These are phyloP conservation scores for Tetanocera ferruginea DNA, from an alignment of 2,888 invertebrate genomes.

Conservation along the genomic window DNA sequence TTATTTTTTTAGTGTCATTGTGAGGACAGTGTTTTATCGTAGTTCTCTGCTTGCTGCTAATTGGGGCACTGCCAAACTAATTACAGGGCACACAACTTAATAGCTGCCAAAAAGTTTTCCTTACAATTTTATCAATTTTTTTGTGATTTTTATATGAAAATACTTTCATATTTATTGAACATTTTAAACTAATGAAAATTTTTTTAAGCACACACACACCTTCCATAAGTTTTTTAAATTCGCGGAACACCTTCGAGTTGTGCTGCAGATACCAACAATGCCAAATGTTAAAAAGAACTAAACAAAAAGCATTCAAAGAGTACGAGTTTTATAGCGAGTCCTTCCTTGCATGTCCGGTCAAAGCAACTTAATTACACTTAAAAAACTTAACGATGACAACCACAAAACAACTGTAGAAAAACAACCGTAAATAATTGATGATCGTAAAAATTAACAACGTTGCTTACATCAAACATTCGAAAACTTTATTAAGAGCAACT, in stretches of 20 bases:
- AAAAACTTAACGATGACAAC: not conserved
- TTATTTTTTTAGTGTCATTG: too few species aligned
- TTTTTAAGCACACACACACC: conserved; percentile 37
- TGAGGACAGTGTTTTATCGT: too few species aligned
- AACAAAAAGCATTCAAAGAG: not conserved
- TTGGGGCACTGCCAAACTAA: too few species aligned
- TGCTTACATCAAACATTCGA: too few species aligned
- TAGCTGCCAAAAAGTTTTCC: too few species aligned
- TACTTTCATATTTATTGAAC: not conserved
- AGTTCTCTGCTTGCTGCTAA: too few species aligned
- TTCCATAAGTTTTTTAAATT: conserved; percentile 45
- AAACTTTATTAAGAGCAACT: too few species aligned
- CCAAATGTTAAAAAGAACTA: conserved; percentile 39
- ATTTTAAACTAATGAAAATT: not conserved
- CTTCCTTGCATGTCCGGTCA: not conserved
- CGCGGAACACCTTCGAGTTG: conserved; percentile 46
- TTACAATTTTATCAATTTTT: too few species aligned
- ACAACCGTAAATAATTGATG: not conserved
- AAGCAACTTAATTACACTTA: not conserved
- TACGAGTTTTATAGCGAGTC: not conserved
- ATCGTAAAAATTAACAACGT: too few species aligned
- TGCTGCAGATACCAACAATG: not conserved
- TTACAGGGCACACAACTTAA: too few species aligned
- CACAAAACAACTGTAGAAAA: not conserved
- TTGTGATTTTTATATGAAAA: too few species aligned